Evolutionary conservation across 2,797 vertebrate species (phyloP), one percentile per base, ranked within the genome.

Genomic region (Otolemur crassicaudatus): DNA sequence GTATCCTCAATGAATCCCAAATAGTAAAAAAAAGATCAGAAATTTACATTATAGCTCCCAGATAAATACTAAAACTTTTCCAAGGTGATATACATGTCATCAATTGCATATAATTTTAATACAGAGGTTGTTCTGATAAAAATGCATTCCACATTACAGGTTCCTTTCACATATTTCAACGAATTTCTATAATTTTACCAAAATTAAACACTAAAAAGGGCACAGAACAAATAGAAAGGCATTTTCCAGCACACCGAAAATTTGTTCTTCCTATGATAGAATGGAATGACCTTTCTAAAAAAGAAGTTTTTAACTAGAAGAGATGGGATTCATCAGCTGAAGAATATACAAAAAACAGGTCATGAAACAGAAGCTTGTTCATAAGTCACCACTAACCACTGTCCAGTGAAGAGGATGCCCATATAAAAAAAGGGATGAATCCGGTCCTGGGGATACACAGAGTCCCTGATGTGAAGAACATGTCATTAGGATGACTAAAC

Each of bases 31-130:
- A 53, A 49, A 16, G 4, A 53, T 16, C 14, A 14, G 14, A 94
- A 95, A 76, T 87, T 87, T 83, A 69, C 9, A 73, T 23, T 72
- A 25, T 1, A 76, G 75, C 4, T 92, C 56, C 40, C 4, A 73
- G 65, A 43, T 76, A 86, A 96, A 11, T 17, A 80, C 80, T 70
- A 94, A 92, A 58, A 75, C 4, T 85, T 88, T 77, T 91, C 46
- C 37, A 77, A 87, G n/a, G 63, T 53, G 31, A 22, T 46, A 90
- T 17, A 65, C 20, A 73, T 82, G 31, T 75, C 89, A 11, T 8
- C 46, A 89, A 88, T 61, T 63, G 4, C 67, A 70, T 37, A 67
- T 25, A 81, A 69, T 61, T 93, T 96, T 95, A 89, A 90, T 58
- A 65, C 0, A 72, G 4, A 79, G 1, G 7, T 27, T 95, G 29